Percentiles rank a stretch among this genome's conserved stretches.
Conservation (phyloP, 2,888 invertebrate species). For the Caenorhabditis sp. region DNA sequence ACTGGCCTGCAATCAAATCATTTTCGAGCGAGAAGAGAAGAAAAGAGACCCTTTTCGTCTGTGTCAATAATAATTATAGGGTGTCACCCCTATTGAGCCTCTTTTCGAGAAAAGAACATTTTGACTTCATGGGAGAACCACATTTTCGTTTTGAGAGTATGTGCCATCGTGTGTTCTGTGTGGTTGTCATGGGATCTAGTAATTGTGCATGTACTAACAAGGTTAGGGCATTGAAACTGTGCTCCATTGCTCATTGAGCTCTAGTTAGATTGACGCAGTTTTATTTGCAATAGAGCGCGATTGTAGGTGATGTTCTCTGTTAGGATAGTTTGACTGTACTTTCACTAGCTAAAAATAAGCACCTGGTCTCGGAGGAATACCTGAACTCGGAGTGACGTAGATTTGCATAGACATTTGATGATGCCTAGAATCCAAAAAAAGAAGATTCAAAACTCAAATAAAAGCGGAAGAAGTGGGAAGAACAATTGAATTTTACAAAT, state of each 20-base stretch:
- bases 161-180: too few relatives aligned
- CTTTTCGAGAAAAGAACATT: not conserved
- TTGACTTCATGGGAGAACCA: not conserved
- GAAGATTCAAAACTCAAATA: conserved; percentile 5
- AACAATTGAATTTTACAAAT: conserved; percentile 7
- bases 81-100: conserved; percentile 9
- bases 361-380: not conserved
- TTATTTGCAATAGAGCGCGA: too few relatives aligned
- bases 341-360: not conserved
- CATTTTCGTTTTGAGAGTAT: too few relatives aligned
- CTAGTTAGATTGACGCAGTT: too few relatives aligned
- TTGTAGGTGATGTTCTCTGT: too few relatives aligned
- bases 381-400: conserved; percentile 48
- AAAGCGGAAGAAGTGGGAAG: conserved; percentile 3
- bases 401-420: conserved; percentile 42
- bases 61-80: conserved; percentile 34
- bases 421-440: conserved; percentile 1
- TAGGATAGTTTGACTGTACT: too few relatives aligned
- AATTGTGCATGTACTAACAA: too few relatives aligned
- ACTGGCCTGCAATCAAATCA: conserved; percentile 55
- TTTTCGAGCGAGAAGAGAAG: conserved; percentile 9
- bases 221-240: too few relatives aligned
- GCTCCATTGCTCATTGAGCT: too few relatives aligned
- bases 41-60: not conserved
- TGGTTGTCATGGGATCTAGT: too few relatives aligned